Percentiles rank a stretch among this genome's conserved stretches.
Evolutionary conservation across 2,113 vertebrate species (phyloP).

Genomic region (Oreochromis spilurus): DNA sequence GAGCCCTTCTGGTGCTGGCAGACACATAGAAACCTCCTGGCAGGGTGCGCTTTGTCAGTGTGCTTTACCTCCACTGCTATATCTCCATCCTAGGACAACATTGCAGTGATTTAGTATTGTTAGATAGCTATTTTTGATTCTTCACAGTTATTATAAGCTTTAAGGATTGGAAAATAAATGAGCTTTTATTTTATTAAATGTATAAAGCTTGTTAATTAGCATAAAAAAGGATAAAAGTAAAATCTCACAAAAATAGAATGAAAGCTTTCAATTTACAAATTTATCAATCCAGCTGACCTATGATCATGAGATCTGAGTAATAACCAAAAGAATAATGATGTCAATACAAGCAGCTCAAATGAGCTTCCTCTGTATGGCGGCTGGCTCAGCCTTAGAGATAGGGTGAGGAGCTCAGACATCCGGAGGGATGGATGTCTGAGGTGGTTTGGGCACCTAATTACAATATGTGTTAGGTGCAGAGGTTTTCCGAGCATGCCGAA

Average conservation of each 20-base stretch:
- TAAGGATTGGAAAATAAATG: accelerated
- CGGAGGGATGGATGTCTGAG: neutral
- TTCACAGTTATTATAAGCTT: neutral
- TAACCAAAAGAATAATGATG: neutral
- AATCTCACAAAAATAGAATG: neutral
- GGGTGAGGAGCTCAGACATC: neutral
- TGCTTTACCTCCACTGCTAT: neutral
- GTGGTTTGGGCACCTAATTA: neutral
- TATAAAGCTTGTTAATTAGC: neutral
- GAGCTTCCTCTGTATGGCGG: neutral
- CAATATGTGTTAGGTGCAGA: neutral
- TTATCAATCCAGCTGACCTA: accelerated
- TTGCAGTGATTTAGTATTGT: accelerated
- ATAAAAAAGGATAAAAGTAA: neutral
- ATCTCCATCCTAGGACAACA: neutral
- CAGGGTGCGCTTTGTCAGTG: neutral
- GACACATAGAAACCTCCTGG: neutral
- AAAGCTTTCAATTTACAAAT: neutral
- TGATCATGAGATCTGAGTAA: neutral
- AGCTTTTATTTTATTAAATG: neutral
- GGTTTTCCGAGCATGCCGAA: neutral
- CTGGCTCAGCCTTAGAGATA: neutral
- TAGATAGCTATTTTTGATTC: accelerated
- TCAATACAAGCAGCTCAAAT: neutral
- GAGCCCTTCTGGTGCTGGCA: neutral